Evolutionary conservation across 2,888 invertebrate species (phyloP).

Genomic region (Cataglyphis cursor): DNA sequence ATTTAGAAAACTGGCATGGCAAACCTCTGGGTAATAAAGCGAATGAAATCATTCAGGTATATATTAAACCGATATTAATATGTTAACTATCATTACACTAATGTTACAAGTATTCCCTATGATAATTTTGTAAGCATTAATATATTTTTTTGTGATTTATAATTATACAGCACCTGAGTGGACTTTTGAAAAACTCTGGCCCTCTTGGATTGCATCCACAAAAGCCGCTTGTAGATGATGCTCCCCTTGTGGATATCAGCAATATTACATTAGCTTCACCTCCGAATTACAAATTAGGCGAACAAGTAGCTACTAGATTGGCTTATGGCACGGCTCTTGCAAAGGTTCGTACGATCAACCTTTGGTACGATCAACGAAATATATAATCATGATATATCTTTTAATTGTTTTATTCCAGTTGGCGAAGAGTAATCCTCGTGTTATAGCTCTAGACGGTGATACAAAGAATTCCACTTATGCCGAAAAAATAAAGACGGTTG

Average conservation of each 20-base stretch:
- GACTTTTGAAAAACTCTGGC: constrained; percentile 90
- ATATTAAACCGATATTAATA: constrained; percentile 64
- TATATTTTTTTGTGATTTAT: constrained; percentile 39
- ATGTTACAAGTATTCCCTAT: background rate
- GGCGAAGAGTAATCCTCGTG: constrained; percentile 90
- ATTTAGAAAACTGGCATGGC: constrained; percentile 98
- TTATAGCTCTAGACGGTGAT: constrained; percentile 98
- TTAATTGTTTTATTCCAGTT: constrained; percentile 70
- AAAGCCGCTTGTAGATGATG: constrained; percentile 90
- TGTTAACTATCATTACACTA: constrained; percentile 13
- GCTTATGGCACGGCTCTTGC: constrained; percentile 98
- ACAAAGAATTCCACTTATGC: constrained; percentile 99
- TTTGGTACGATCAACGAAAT: background rate
- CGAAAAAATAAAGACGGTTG: constrained; percentile 94
- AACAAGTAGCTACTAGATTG: constrained; percentile 94
- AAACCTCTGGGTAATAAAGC: constrained; percentile 96
- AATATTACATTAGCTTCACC: constrained; percentile 92
- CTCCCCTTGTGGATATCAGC: constrained; percentile 91
- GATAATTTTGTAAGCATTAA: background rate
- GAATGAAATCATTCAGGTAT: constrained; percentile 89
- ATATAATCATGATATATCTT: background rate
- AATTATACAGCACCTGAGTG: constrained; percentile 88
- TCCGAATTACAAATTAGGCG: constrained; percentile 93
- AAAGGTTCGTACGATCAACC: constrained; percentile 89
- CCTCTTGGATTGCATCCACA: constrained; percentile 89